Conservation (phyloP, 2,888 invertebrate genomes). For the Clistopyga incitator region DNA sequence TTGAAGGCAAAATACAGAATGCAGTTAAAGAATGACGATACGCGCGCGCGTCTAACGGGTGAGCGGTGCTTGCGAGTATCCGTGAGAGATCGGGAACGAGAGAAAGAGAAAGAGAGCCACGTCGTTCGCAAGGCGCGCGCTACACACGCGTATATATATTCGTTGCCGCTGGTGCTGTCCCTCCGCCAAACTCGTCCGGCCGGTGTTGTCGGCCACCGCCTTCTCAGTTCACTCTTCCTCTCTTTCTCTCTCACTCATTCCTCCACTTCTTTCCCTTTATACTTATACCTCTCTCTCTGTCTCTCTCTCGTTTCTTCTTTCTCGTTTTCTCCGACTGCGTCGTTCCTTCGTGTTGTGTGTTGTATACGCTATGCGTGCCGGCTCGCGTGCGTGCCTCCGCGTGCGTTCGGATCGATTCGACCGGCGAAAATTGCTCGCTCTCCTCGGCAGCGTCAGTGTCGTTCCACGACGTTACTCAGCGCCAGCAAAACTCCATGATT, state of each 20-base stretch:
- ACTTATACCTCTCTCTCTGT: background rate
- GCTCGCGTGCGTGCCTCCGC: conserved; percentile 60
- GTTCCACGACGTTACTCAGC: conserved; percentile 40
- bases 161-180: conserved; percentile 31
- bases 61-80: background rate
- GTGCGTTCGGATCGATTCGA: conserved; percentile 68
- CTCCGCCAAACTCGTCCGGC: conserved; percentile 66
- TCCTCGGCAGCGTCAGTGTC: conserved; percentile 34
- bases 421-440: conserved; percentile 62
- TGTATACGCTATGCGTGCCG: conserved; percentile 41
- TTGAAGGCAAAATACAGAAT: too few relatives aligned
- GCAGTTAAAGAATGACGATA: conserved; percentile 17
- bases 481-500: conserved; percentile 7
- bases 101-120: conserved; percentile 10
- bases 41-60: background rate
- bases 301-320: conserved; percentile 20
- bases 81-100: conserved; percentile 7
- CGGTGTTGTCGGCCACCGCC: conserved; percentile 49
- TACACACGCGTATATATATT: conserved; percentile 1
- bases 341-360: conserved; percentile 6
- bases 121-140: conserved; percentile 35
- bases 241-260: conserved; percentile 14
- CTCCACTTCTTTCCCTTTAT: conserved; percentile 1
- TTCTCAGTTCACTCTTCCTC: conserved; percentile 34
- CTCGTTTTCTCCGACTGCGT: background rate